phyloP scores from a whole-genome alignment of 2,888 invertebrate genomes.

The Limenitis camilla region DNA sequence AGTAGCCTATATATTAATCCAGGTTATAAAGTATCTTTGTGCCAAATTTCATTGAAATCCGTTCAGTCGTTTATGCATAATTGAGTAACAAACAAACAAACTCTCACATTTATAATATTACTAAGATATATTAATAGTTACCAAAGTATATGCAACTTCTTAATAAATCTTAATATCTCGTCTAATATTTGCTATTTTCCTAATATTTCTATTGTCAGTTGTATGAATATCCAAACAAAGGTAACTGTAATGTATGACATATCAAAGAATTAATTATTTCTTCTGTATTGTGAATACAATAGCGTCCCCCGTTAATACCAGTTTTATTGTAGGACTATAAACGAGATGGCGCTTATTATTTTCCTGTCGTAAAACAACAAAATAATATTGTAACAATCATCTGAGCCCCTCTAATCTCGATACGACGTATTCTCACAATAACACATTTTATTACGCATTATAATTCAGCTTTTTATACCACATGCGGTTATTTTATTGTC shows the following conservation, averaged over 20 bases:
- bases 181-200: not conserved
- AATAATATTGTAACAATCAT: conserved; percentile 66
- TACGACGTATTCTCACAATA: conserved; percentile 46
- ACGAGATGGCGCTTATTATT: conserved; percentile 61
- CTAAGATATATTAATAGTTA: too few relatives aligned
- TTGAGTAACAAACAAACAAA: too few relatives aligned
- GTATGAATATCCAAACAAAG: conserved; percentile 16
- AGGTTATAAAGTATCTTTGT: too few relatives aligned
- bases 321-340: conserved; percentile 61
- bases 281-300: conserved; percentile 31
- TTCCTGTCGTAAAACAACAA: conserved; percentile 69
- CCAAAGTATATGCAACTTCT: too few relatives aligned
- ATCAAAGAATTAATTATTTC: conserved; percentile 23
- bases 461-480: conserved; percentile 53
- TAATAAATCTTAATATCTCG: not conserved
- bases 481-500: conserved; percentile 53
- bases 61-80: too few relatives aligned
- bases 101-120: too few relatives aligned
- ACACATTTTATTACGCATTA: conserved; percentile 59
- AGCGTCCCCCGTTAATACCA: conserved; percentile 42
- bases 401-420: conserved; percentile 52
- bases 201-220: not conserved
- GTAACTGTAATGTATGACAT: conserved; percentile 17
- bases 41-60: too few relatives aligned
- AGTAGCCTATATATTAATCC: too few relatives aligned